These are phyloP conservation scores for Aphelenchoides avenae DNA, from an alignment of 1,140 invertebrate genomes.

Conservation along the genomic window DNA sequence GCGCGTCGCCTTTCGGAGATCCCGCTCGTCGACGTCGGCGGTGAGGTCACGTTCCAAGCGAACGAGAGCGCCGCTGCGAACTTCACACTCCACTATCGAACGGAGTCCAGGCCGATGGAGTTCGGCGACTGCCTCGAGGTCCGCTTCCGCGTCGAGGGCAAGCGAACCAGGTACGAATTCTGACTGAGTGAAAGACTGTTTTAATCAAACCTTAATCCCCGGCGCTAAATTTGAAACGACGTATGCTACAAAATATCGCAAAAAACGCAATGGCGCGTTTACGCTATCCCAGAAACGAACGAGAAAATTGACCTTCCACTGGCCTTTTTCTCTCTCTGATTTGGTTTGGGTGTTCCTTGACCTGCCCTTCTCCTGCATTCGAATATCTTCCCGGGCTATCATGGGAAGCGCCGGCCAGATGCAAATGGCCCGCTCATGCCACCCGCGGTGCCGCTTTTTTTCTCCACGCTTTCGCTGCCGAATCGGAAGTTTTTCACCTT, in stretches of 20 bases:
- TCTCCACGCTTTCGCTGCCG: too few relatives aligned
- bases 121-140: conserved; percentile 13
- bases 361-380: too few relatives aligned
- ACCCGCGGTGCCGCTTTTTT: too few relatives aligned
- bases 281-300: not conserved
- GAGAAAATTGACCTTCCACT: not conserved
- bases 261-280: not conserved
- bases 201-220: too few relatives aligned
- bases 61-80: conserved; percentile 20
- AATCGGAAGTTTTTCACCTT: too few relatives aligned
- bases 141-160: conserved; percentile 22
- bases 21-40: conserved; percentile 7
- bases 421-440: too few relatives aligned
- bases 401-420: too few relatives aligned
- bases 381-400: too few relatives aligned
- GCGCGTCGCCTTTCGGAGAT: conserved; percentile 7
- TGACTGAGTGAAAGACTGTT: too few relatives aligned
- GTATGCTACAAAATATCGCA: not conserved
- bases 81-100: too few relatives aligned
- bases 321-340: not conserved
- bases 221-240: not conserved
- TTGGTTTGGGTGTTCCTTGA: too few relatives aligned
- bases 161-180: conserved; percentile 21
- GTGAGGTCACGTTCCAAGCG: conserved; percentile 19
- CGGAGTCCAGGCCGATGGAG: conserved; percentile 13